Percentiles rank a stretch among this genome's conserved stretches.
These are phyloP conservation scores for Coleophora deauratella DNA, from an alignment of 2,888 invertebrate species.

Conservation along the genomic window DNA sequence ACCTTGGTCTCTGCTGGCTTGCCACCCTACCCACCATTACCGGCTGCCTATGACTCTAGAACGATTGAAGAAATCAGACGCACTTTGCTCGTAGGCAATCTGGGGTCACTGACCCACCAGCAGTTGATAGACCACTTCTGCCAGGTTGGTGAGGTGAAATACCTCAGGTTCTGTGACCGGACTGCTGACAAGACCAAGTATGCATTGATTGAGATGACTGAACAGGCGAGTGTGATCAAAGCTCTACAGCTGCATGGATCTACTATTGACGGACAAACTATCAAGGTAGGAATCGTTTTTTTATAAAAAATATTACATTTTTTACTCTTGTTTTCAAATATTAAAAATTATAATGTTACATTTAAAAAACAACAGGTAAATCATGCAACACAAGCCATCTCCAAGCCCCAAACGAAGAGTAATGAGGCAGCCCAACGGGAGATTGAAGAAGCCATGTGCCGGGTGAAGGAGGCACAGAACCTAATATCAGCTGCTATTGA, in stretches of 20 bases:
- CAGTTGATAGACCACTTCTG: constrained; percentile 92
- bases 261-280: constrained; percentile 79
- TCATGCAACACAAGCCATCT: constrained; percentile 93
- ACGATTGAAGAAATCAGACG: constrained; percentile 97
- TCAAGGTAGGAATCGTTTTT: constrained; percentile 2
- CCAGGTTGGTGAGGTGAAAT: constrained; percentile 94
- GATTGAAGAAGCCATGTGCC: constrained; percentile 97
- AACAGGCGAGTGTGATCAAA: constrained; percentile 90
- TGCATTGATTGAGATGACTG: constrained; percentile 94
- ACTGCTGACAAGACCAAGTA: constrained; percentile 84
- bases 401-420: constrained; percentile 94
- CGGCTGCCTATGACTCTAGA: constrained; percentile 88
- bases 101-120: constrained; percentile 83
- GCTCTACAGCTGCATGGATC: constrained; percentile 90
- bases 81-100: constrained; percentile 90
- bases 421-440: constrained; percentile 96
- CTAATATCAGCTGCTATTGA: constrained; percentile 95
- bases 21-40: constrained; percentile 92
- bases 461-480: constrained; percentile 96
- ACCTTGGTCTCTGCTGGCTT: constrained; percentile 86
- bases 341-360: no score
- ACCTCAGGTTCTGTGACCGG: constrained; percentile 91
- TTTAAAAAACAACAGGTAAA: no score
- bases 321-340: no score
- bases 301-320: no score